Evolutionary conservation across 2,113 vertebrate species (phyloP), one percentile per base, ranked within the genome.

Genomic region (Hippocampus guttulatus): DNA sequence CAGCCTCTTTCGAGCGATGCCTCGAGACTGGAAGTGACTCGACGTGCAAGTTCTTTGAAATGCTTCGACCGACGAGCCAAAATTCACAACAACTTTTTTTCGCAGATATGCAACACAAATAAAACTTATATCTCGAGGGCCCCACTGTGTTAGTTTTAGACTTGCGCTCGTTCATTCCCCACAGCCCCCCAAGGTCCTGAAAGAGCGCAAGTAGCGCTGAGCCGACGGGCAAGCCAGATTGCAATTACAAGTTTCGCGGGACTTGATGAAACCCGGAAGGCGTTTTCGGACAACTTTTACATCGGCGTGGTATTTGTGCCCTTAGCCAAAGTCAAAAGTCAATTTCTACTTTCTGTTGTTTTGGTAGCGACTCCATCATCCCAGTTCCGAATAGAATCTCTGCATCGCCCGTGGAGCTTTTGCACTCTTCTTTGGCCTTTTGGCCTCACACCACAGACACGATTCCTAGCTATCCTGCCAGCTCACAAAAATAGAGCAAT

Each of bases 391-490:
- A 15, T 33, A 1, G 27, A 33, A 43, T 72, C 45, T 62, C 73
- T 69, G 64, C 58, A 75, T 71, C 67, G 78, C 57, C 61, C 73
- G 71, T 74, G 58, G 74, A 64, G 69, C 45, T 72, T 75, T 81
- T 20, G 41, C 64, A 40, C 62, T 57, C 20, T 47, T 45, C 41
- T 63, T 75, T 54, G 41, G 64, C 45, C 52, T 33, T 3, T 58
- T 81, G 69, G 72, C 54, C 65, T 81, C 67, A 74, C 57, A 70
- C 55, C 52, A 66, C 60, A 66, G 60, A 66, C 66, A 27, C 1
- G 5, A 41, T 76, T 75, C 49, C 68, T 52, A 18, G 52, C 63
- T 67, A 33, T 40, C 54, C 58, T 47, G 71, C 54, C 23, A 64
- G 55, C 57, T 75, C 63, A n/a, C 43, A 67, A 69, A 79, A 82